Base-by-base conservation (phyloP, 2,113 vertebrate species). In the Madoqua kirkii region DNA sequence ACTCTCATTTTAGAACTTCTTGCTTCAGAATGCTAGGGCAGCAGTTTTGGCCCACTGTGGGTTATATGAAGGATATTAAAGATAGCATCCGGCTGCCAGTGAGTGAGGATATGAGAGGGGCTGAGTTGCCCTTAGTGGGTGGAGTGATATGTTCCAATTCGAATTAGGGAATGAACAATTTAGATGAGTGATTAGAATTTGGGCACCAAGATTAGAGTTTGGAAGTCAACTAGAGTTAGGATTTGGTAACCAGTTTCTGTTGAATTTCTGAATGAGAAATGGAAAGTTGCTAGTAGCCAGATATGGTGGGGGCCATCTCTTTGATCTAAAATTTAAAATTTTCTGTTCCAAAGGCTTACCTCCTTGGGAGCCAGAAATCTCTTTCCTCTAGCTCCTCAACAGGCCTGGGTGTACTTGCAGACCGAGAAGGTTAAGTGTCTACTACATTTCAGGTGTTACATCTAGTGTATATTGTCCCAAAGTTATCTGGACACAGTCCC, bases 241-340 rank as follows among this genome's bases (percentile, higher is more conserved):
- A 55, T 82, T 87, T 31, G n/a, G 54, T 96, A 55, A 87, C 67
- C 43, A 90, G 7, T 74, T 87, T 54, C 36, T 33, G 62, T 2
- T 95, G 40, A 78, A 87, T 91, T 91, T 93, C 82, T 71, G 29
- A 93, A 50, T 59, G 54, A 96, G 11, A 93, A 82, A 76, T 36
- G 2, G 29, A 82, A 40, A 86, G 15, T 6, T 76, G 59, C 52
- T 57, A 71, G 92, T 36, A 36, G 36, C 17, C 45, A 89, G 40
- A 82, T 45, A 52, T 3, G 33, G n/a, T 40, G 27, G n/a, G 43
- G 16, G 13, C 19, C 55, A 76, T 29, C 48, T 92, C n/a, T 86
- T 89, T 33, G 79, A 64, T n/a, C 50, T 91, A 29, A 94, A 85
- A 87, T 62, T 27, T 31, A 82, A 85, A 93, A 64, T 64, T 12